Percentiles rank a stretch among this genome's conserved stretches.
Evolutionary conservation across 2,113 vertebrate genomes (phyloP).

Genomic region (Podarcis muralis): DNA sequence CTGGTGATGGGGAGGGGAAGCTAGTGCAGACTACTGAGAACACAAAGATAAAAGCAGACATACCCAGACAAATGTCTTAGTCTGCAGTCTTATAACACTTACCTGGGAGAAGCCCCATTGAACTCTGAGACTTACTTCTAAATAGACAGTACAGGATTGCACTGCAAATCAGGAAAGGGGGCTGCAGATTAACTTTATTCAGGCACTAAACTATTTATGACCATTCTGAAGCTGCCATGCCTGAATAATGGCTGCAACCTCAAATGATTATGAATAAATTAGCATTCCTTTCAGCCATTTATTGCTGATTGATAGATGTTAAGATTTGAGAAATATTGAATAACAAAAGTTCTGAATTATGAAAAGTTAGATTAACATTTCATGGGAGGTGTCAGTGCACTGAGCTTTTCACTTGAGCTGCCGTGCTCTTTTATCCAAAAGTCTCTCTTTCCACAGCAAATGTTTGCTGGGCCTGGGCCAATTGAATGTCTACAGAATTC

Average conservation of each 20-base stretch:
- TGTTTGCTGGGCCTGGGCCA: slow-evolving; percentile 33
- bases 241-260: neutral
- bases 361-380: neutral
- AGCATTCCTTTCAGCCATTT: neutral
- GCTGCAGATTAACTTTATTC: neutral
- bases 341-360: neutral
- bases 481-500: slow-evolving; percentile 10
- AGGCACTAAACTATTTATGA: neutral
- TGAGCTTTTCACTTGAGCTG: slow-evolving; percentile 33
- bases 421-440: slow-evolving; percentile 46
- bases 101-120: too few relatives aligned
- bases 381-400: neutral
- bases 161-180: neutral
- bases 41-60: neutral
- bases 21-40: neutral
- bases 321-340: neutral
- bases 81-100: too few relatives aligned
- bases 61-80: neutral
- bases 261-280: neutral
- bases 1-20: neutral
- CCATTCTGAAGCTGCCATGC: neutral
- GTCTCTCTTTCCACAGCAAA: slow-evolving; percentile 33
- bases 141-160: too few relatives aligned
- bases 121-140: too few relatives aligned
- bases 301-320: neutral